These are phyloP conservation scores for Cathartes aura DNA, from an alignment of 2,113 vertebrate genomes.

Conservation along the genomic window DNA sequence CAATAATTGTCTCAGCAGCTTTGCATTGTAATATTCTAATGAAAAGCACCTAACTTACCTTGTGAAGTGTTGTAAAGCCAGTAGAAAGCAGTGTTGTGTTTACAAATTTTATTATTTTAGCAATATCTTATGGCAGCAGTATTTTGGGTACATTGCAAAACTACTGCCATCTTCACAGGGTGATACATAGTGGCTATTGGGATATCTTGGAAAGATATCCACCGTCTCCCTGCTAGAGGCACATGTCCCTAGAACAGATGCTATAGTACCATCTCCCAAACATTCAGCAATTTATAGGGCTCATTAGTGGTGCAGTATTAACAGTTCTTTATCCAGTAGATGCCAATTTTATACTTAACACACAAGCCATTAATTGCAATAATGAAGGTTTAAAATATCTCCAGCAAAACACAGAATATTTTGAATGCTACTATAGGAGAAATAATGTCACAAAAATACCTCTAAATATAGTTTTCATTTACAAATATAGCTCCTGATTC, in stretches of 20 bases:
- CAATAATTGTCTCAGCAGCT: not conserved
- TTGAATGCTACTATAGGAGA: not conserved
- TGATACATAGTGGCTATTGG: not conserved
- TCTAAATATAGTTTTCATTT: conserved; percentile 1
- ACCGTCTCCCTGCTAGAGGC: not conserved
- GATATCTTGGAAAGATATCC: not conserved
- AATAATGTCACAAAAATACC: not conserved
- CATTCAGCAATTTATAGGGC: not conserved
- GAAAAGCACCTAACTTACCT: not conserved
- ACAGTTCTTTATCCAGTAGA: not conserved
- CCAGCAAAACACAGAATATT: not conserved
- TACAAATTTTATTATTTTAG: not conserved
- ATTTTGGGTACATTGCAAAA: not conserved
- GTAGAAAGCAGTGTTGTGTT: not conserved
- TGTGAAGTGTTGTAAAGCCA: not conserved
- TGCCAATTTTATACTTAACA: not conserved
- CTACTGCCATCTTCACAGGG: not conserved
- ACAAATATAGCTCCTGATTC: not conserved
- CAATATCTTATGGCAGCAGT: not conserved
- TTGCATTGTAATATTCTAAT: not conserved
- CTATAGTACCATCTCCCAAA: not conserved
- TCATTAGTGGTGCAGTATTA: not conserved
- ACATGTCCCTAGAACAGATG: not conserved
- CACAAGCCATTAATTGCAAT: not conserved
- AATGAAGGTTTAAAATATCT: conserved; percentile 14